Percentiles rank a stretch among this genome's conserved stretches.
Conservation (phyloP, 1,140 invertebrate species). For the Zaprionus capensis region DNA sequence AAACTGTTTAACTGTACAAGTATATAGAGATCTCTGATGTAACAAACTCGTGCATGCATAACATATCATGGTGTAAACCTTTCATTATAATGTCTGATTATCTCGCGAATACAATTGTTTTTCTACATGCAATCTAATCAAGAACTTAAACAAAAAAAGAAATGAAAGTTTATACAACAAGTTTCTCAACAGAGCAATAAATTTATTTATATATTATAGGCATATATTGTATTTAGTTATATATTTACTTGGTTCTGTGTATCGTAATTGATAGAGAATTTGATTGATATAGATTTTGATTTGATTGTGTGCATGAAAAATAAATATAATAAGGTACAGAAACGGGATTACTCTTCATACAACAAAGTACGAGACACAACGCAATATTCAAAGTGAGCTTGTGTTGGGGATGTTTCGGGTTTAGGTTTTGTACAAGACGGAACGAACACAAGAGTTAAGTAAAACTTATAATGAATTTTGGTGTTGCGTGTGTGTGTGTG, state of each 20-base stretch:
- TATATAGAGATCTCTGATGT: conserved; percentile 12
- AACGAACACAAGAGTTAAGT: conserved; percentile 42
- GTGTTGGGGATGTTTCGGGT: not conserved
- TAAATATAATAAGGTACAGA: conserved; percentile 26
- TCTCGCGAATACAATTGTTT: conserved; percentile 25
- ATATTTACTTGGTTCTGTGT: conserved; percentile 79
- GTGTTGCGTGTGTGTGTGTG: conserved; percentile 21
- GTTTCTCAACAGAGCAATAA: conserved; percentile 47
- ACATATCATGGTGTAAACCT: not conserved
- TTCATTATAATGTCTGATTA: not conserved
- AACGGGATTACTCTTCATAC: conserved; percentile 9
- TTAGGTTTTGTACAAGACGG: conserved; percentile 27
- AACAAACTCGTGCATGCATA: conserved; percentile 27
- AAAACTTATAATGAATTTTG: conserved; percentile 37
- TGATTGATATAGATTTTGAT: conserved; percentile 45
- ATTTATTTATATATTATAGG: conserved; percentile 30
- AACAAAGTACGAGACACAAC: conserved; percentile 36
- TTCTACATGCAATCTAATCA: conserved; percentile 47
- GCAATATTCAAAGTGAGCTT: conserved; percentile 1
- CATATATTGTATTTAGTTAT: conserved; percentile 33
- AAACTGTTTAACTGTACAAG: conserved; percentile 15
- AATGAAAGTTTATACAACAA: conserved; percentile 46
- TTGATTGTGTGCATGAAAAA: conserved; percentile 70
- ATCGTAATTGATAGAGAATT: conserved; percentile 39
- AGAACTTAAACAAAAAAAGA: conserved; percentile 29